These are phyloP conservation scores for Thymallus thymallus DNA, from an alignment of 2,113 vertebrate species.

Conservation along the genomic window DNA sequence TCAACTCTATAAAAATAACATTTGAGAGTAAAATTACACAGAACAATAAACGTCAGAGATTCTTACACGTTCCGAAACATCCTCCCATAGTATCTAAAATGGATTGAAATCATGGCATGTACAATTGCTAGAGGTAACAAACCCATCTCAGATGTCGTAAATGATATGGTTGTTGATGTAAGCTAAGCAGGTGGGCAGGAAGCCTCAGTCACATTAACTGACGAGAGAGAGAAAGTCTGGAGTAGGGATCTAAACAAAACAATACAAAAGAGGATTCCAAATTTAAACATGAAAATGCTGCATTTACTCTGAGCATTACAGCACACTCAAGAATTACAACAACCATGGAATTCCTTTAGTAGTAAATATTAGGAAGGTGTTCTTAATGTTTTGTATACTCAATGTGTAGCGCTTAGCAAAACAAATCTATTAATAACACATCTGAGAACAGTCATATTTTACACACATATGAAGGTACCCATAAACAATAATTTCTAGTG, in stretches of 20 bases:
- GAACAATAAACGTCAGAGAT: conserved; percentile 73
- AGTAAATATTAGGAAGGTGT: no score
- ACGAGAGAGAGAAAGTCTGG: conserved; percentile 19
- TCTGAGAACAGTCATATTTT: no score
- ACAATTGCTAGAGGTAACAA: conserved; percentile 38
- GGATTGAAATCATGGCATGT: conserved; percentile 48
- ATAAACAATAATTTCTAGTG: no score
- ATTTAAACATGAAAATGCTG: no score
- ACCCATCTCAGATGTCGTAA: neutral
- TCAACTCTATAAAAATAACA: conserved; percentile 56
- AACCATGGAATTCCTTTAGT: no score
- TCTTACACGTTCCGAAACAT: conserved; percentile 36
- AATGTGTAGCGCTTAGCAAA: no score
- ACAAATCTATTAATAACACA: no score
- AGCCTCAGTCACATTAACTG: conserved; percentile 43
- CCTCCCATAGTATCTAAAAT: conserved; percentile 40
- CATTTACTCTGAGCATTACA: no score
- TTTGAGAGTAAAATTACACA: conserved; percentile 65
- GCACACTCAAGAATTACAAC: no score
- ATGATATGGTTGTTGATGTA: neutral
- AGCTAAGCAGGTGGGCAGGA: conserved; percentile 2
- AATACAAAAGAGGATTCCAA: no score
- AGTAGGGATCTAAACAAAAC: conserved; percentile 27
- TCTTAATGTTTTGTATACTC: no score
- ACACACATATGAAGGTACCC: no score